Base-by-base conservation (phyloP, 2,888 invertebrate species). In the Pherbina coryleti region DNA sequence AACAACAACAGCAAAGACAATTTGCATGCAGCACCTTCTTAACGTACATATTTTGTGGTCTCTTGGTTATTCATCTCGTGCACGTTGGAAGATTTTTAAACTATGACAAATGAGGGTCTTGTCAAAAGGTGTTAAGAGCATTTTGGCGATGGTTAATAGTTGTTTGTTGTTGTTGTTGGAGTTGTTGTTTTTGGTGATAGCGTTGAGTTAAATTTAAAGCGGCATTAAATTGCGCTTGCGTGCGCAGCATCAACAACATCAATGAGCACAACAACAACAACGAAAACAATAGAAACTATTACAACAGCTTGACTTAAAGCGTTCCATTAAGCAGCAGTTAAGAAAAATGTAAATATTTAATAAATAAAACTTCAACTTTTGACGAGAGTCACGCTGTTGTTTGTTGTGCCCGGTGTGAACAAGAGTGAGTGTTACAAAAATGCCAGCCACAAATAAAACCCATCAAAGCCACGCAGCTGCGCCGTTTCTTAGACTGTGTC, bases 111-210 rank as follows among this genome's bases (percentile, higher is more conserved):
- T 82, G 83, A 81, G 78, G 78, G 79, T 79, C 77, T 81, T 81
- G 83, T 82, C 83, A 81, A 82, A 81, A 83, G 82, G 83, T 82
- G 83, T 83, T 83, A 83, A 82, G 82, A 82, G 83, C 82, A 79
- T 80, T 81, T 70, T 25, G 37, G 81, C 79, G 51, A 69, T 76
- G 70, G 34, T 70, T 66, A 66, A 66, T 31, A 17, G 22, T 17
- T 62, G 28, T 62, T 11, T 66, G 64, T 25, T 67, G 44, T 66
- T 25, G n/a, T 14, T 25, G 11, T 9, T 25, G 64, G 22, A 49
- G 44, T 66, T 25, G n/a, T 5, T 25, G 11, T 7, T 22, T 5
- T 44, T 49, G 17, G 31, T 44, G 44, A 44, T 44, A 44, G 11
- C 14, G 14, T 44, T 44, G 44, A 7, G 44, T 44, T 37, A 7